Base-by-base conservation (phyloP, 37 sponge, comb jelly and placozoan genomes). In the Oscarella lobularis region DNA sequence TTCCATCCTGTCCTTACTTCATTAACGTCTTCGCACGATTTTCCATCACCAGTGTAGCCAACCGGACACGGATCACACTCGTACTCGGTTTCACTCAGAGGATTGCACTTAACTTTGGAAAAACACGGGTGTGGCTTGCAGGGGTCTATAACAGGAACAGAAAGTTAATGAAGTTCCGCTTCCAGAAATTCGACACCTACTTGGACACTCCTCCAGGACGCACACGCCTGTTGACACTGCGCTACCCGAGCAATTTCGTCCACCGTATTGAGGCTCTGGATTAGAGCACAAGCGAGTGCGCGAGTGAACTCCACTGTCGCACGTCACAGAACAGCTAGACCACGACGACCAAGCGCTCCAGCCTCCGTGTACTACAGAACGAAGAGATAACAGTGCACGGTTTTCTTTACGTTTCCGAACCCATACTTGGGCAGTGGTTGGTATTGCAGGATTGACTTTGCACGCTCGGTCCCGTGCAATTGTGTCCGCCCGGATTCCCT, bases 51-150 rank as follows among this genome's bases (percentile, higher is more conserved):
- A 1, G 77, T 36, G 66, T 85, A 66, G 1, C 96, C 92, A 14
- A 40, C 33, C 0, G 96, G 96, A 78, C 96, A 95, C 60, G 75
- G 36, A n/a, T 80, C 92, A 82, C 96, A 95, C 36, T 67, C 29
- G 76, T 80, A 90, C 54, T 74, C 78, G 34, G 86, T 83, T 31
- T 86, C 90, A 39, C 81, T 77, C 9, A 76, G 1, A 48, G 75
- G 76, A 2, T 34, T 74, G 66, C 87, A 86, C 31, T 40, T 3
- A 3, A 86, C 79, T 33, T 41, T 39, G 2, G 55, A 68, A 74
- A 55, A 86, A 38, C 90, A 90, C 1, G 87, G 90, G 72, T 80
- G 38, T 66, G 83, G 78, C 30, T 35, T 80, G 74, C 90, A 90
- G 40, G 87, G 83, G 70, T 83, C 90, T 90, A 74, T 0, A 76